Conservation (phyloP, 2,888 invertebrate species). For the Agrilus cyanescens region DNA sequence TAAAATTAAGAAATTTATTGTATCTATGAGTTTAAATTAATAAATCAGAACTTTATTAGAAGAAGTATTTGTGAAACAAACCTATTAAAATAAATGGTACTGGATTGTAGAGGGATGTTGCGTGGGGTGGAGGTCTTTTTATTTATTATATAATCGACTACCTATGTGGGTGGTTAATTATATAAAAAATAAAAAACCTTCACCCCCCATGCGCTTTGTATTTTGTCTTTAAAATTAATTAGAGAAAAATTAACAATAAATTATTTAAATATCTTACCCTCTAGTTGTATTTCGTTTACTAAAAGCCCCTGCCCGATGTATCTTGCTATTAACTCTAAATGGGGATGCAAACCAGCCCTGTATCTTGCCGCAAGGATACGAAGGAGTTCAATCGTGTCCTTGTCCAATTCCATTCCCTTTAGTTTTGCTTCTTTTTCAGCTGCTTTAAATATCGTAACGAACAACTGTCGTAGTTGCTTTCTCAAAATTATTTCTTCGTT, state of each 20-base stretch:
- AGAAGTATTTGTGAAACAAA: too few relatives aligned
- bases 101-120: too few relatives aligned
- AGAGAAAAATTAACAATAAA: not conserved
- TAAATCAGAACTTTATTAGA: too few relatives aligned
- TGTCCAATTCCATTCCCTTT: conserved; percentile 12
- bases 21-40: too few relatives aligned
- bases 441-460: conserved; percentile 21
- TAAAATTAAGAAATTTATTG: not conserved
- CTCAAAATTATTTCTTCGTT: conserved; percentile 22
- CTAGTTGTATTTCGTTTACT: conserved; percentile 20
- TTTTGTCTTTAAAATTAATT: not conserved
- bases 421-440: conserved; percentile 21
- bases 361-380: conserved; percentile 23
- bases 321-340: conserved; percentile 23
- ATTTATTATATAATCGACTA: too few relatives aligned
- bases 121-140: too few relatives aligned
- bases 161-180: too few relatives aligned
- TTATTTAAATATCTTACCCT: conserved; percentile 18
- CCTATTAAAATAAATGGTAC: too few relatives aligned
- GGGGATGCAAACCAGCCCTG: conserved; percentile 22
- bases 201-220: too few relatives aligned
- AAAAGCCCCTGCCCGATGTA: conserved; percentile 25
- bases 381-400: conserved; percentile 17
- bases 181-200: too few relatives aligned
- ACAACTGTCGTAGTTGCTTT: conserved; percentile 22